These are phyloP conservation scores for Diphyllodes magnificus DNA, from an alignment of 2,113 vertebrate species.

Conservation along the genomic window DNA sequence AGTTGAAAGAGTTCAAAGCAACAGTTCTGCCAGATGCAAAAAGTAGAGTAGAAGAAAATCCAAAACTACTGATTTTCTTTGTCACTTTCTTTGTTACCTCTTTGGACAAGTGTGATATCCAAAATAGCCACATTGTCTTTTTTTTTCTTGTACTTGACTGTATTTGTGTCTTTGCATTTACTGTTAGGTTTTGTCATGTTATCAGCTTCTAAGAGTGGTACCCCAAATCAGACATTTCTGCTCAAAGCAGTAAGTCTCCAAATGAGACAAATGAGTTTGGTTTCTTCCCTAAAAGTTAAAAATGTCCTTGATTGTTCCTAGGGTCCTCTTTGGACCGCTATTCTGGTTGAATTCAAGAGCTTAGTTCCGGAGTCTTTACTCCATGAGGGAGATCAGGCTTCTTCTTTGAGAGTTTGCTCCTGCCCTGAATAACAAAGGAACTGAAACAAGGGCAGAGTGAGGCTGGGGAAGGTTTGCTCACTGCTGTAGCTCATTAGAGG, in stretches of 20 bases:
- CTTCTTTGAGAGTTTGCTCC: not conserved
- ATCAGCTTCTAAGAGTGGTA: not conserved
- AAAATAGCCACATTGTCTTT: not conserved
- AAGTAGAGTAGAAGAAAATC: not conserved
- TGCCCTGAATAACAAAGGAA: constrained; percentile 42
- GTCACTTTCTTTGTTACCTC: not conserved
- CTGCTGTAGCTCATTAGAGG: constrained; percentile 21
- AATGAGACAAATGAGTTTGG: not conserved
- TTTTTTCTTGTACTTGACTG: not conserved
- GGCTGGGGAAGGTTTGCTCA: not conserved
- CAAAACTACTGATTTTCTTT: not conserved
- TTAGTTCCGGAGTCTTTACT: not conserved
- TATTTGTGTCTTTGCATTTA: not conserved
- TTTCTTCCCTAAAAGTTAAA: not conserved
- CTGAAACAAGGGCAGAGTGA: not conserved
- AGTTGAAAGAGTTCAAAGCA: not conserved
- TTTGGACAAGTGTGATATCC: not conserved
- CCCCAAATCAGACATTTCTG: not conserved
- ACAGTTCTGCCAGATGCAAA: not conserved
- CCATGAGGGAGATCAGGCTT: not conserved
- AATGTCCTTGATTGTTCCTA: not conserved
- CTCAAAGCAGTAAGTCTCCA: not conserved
- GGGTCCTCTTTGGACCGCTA: not conserved
- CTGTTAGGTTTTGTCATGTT: not conserved
- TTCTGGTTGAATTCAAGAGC: not conserved